Percentiles rank a stretch among this genome's conserved stretches.
These are phyloP conservation scores for Zosterops japonicus DNA, from an alignment of 2,113 vertebrate genomes.

Conservation along the genomic window DNA sequence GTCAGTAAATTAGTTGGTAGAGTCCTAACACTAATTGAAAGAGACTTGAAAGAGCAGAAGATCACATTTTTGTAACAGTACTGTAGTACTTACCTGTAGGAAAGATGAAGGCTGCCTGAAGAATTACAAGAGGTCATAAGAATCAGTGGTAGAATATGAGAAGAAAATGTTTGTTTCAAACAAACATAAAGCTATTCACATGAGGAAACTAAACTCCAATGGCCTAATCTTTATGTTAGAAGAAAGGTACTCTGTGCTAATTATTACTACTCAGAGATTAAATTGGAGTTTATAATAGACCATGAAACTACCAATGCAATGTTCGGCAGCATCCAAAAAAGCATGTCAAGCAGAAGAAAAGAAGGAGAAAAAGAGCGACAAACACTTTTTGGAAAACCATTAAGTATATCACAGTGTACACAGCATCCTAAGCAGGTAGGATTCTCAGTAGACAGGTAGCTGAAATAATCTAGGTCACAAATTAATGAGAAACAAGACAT, in stretches of 20 bases:
- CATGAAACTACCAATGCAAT: neutral
- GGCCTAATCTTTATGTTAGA: neutral
- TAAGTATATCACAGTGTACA: neutral
- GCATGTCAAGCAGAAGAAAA: neutral
- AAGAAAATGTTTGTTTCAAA: neutral
- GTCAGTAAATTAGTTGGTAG: neutral
- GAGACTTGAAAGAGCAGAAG: neutral
- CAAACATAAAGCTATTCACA: accelerated
- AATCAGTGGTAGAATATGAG: neutral
- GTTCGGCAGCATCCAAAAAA: neutral
- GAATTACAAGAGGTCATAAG: neutral
- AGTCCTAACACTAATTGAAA: neutral
- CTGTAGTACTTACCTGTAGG: neutral
- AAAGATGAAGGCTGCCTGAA: neutral
- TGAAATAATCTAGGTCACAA: neutral
- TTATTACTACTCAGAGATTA: neutral
- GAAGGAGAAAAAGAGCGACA: neutral
- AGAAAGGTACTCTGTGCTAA: neutral
- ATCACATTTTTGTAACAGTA: neutral
- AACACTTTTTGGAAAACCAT: neutral
- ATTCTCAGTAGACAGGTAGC: neutral
- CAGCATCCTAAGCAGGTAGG: accelerated
- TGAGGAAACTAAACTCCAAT: neutral
- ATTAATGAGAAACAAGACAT: neutral
- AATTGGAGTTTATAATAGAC: neutral